These are phyloP conservation scores for Callopanchax toddi DNA, from an alignment of 2,113 vertebrate species.

Conservation along the genomic window DNA sequence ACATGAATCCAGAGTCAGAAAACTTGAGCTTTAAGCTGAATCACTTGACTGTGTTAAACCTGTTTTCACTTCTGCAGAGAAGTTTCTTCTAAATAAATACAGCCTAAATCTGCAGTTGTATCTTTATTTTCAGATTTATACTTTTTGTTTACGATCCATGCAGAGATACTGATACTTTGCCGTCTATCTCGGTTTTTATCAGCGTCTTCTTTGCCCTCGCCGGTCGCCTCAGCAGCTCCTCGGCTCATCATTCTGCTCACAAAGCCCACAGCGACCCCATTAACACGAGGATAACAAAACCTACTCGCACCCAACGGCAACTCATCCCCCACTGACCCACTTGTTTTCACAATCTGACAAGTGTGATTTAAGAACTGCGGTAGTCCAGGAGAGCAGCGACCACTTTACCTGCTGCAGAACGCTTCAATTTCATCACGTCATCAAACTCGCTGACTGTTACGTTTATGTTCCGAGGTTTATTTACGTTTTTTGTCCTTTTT, in stretches of 20 bases:
- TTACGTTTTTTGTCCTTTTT: too few species aligned
- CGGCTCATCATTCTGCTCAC: slow-evolving; percentile 51
- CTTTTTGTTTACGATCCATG: neutral
- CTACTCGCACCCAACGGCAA: slow-evolving; percentile 50
- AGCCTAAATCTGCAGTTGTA: neutral
- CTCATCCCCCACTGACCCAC: slow-evolving; percentile 57
- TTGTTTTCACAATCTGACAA: slow-evolving; percentile 64
- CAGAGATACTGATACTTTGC: slow-evolving; percentile 1
- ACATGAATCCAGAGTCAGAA: too few species aligned
- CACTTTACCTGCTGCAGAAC: slow-evolving; percentile 36
- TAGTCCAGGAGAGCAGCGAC: slow-evolving; percentile 39
- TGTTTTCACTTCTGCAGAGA: too few species aligned
- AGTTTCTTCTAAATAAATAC: too few species aligned
- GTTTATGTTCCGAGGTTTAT: too few species aligned
- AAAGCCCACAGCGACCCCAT: slow-evolving; percentile 41
- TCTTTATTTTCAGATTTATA: neutral
- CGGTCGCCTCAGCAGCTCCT: slow-evolving; percentile 39
- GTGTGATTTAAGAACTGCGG: slow-evolving; percentile 64
- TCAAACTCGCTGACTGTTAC: too few species aligned
- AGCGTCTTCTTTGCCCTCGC: slow-evolving; percentile 30
- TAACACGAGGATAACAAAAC: slow-evolving; percentile 59
- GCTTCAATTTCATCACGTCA: slow-evolving; percentile 44
- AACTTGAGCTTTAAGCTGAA: too few species aligned
- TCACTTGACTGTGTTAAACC: too few species aligned
- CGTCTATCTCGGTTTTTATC: slow-evolving; percentile 9